Percentiles rank a stretch among this genome's conserved stretches.
These are phyloP conservation scores for Fragum whitleyi DNA, from an alignment of 2,888 invertebrate species.

Conservation along the genomic window DNA sequence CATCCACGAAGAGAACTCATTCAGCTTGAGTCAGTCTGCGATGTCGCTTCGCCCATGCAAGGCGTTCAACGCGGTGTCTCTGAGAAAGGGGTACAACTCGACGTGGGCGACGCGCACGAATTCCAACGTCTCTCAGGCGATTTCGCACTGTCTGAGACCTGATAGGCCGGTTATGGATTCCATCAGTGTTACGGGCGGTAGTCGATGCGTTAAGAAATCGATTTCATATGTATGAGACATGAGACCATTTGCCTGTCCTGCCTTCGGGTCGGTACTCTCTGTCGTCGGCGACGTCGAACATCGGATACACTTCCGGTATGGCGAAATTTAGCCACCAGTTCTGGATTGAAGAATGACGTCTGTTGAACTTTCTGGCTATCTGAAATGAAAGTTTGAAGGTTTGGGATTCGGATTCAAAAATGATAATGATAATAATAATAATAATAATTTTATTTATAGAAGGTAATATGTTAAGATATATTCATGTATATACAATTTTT, in stretches of 20 bases:
- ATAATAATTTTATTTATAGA: no score
- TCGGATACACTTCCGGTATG: slow-evolving; percentile 42
- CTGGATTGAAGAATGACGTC: slow-evolving; percentile 24
- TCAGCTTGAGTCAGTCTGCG: slow-evolving; percentile 44
- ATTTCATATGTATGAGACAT: slow-evolving; percentile 26
- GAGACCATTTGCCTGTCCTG: slow-evolving; percentile 40
- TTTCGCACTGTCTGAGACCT: slow-evolving; percentile 19
- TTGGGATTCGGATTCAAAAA: no score
- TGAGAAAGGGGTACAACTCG: slow-evolving; percentile 3
- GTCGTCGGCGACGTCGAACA: neutral
- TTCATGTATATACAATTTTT: no score
- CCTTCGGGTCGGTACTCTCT: slow-evolving; percentile 15
- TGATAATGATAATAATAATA: no score
- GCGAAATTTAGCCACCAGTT: slow-evolving; percentile 34
- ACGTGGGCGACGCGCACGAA: slow-evolving; percentile 25
- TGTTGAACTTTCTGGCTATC: slow-evolving; percentile 34
- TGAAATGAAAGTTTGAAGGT: no score
- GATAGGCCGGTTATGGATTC: slow-evolving; percentile 10
- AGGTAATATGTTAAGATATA: no score
- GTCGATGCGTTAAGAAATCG: neutral
- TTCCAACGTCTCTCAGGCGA: slow-evolving; percentile 24
- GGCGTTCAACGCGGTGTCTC: slow-evolving; percentile 21
- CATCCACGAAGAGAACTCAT: slow-evolving; percentile 51
- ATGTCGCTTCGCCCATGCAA: slow-evolving; percentile 41
- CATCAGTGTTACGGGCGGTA: slow-evolving; percentile 1